These are phyloP conservation scores for Pristionchus mayeri DNA, from an alignment of 2,888 invertebrate genomes.

Conservation along the genomic window DNA sequence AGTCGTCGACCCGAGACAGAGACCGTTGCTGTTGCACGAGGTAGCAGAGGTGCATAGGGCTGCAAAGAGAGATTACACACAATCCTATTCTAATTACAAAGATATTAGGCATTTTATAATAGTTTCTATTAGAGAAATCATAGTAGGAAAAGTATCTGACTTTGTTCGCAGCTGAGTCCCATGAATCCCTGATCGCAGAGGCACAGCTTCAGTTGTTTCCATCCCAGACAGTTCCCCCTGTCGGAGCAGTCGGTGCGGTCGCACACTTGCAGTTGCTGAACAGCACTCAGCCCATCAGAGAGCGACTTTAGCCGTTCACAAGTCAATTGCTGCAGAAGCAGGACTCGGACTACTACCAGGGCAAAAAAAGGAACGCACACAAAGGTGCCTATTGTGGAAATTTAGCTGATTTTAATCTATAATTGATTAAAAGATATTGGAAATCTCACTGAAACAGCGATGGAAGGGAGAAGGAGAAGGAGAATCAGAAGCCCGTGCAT, in stretches of 20 bases:
- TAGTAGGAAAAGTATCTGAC: background rate
- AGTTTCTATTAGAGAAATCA: too few relatives aligned
- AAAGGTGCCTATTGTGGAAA: too few relatives aligned
- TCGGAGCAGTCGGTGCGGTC: conserved; percentile 19
- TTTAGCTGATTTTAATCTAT: background rate
- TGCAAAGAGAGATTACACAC: background rate
- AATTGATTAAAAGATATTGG: too few relatives aligned
- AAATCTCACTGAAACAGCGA: background rate
- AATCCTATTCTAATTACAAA: too few relatives aligned
- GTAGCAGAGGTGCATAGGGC: background rate
- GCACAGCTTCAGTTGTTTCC: background rate
- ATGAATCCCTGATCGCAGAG: conserved; percentile 1
- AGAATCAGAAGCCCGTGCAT: background rate
- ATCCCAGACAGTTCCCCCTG: background rate
- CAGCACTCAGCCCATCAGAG: too few relatives aligned
- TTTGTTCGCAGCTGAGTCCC: background rate
- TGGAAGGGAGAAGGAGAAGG: background rate
- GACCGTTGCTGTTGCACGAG: conserved; percentile 15
- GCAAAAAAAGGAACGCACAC: too few relatives aligned
- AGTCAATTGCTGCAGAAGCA: too few relatives aligned
- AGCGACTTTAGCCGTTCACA: too few relatives aligned
- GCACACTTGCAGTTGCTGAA: background rate
- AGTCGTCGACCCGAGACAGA: background rate
- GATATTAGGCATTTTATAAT: too few relatives aligned
- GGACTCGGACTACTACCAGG: too few relatives aligned